Evolutionary conservation across 1,140 invertebrate genomes (phyloP).

Genomic region (Platyura marginata): DNA sequence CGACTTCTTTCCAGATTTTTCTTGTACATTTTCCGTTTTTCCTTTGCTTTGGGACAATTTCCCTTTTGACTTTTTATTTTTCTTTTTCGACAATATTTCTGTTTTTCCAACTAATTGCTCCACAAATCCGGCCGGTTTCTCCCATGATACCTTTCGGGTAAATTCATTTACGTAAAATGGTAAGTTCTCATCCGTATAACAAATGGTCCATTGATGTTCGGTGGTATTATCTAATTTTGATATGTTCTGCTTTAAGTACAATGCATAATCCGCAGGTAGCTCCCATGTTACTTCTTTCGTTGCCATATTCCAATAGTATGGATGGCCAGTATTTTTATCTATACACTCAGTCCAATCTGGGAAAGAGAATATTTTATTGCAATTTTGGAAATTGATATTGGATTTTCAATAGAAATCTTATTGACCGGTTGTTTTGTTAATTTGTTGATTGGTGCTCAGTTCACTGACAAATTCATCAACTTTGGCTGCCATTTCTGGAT

Average conservation of each 20-base stretch:
- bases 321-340: conserved; percentile 44
- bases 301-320: conserved; percentile 53
- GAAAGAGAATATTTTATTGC: too few relatives aligned
- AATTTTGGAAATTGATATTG: too few relatives aligned
- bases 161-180: conserved; percentile 4
- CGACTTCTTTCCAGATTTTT: not conserved
- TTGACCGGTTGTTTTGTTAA: too few relatives aligned
- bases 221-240: too few relatives aligned
- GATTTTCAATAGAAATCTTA: too few relatives aligned
- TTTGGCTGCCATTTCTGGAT: too few relatives aligned
- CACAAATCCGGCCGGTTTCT: conserved; percentile 5
- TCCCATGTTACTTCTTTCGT: conserved; percentile 59
- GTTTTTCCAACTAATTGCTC: conserved; percentile 5
- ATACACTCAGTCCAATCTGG: conserved; percentile 45
- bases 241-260: not conserved
- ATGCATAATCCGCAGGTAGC: conserved; percentile 32
- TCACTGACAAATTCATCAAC: too few relatives aligned
- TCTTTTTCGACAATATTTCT: not conserved
- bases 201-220: not conserved
- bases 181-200: not conserved
- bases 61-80: not conserved
- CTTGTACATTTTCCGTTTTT: not conserved
- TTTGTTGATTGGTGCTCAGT: too few relatives aligned
- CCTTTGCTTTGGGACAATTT: not conserved
- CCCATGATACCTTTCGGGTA: conserved; percentile 3